Base-by-base conservation (phyloP, 1,140 invertebrate species). In the Helicorthomorpha holstii region DNA sequence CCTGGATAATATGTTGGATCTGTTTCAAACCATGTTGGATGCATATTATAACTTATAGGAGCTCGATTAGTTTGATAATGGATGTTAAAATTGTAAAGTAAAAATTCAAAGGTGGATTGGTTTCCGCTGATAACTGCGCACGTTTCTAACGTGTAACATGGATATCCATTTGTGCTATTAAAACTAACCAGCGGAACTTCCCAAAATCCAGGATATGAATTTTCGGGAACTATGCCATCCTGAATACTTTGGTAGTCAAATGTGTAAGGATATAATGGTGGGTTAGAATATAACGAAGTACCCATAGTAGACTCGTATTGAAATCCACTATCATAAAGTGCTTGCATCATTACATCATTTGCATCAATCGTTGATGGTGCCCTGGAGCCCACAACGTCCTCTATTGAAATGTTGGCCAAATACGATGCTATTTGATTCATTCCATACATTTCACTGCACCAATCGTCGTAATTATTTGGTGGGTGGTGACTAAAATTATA, bases 181-280 rank as follows among this genome's bases (percentile, higher is more conserved):
- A 75, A 74, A 54, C 75, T 69, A 1, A 81, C 60, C 76, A 82
- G 79, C 1, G 80, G 79, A 26, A 72, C 63, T 0, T 77, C 70
- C 85, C 84, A 85, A 19, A 85, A 65, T 10, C 81, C 81, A 0
- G 79, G 75, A 65, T 83, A 85, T 14, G 80, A 75, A 59, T 81
- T 72, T 0, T 78, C 78, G 0, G 85, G 85, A 58, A 81, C 74
- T 46, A 68, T 64, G 58, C 80, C 82, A 52, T 82, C 79, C 60
- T 69, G 63, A 16, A 54, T 58, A 2, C 63, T 41, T 16, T 75
- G 78, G 57, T 83, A 81, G 64, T 91, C 84, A 29, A 90, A 62
- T 0, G 85, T 88, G 60, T 89, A 91, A 0, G 86, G 86, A 82
- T 83, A 91, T 4, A 79, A 69, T 0, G 82, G 82, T 16, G 75